Conservation (phyloP, 2,113 vertebrate genomes). For the Tychaedon coryphoeus region DNA sequence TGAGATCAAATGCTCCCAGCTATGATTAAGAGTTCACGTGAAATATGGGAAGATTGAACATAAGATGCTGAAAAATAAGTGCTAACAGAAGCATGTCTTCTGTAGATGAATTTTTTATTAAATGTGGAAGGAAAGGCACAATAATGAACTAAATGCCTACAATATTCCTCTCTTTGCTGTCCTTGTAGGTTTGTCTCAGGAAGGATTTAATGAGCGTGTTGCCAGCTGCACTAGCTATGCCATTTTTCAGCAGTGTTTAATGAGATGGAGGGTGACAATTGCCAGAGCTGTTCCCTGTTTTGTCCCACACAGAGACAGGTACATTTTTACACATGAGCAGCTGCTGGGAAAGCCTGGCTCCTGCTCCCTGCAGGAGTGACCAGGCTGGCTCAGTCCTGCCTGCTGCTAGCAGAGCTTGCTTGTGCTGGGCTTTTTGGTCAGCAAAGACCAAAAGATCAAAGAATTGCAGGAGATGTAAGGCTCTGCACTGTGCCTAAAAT, state of each 20-base stretch:
- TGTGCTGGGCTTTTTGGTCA: not conserved
- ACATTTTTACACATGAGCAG: not conserved
- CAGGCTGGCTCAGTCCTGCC: not conserved
- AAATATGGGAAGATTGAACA: not conserved
- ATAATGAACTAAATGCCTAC: not conserved
- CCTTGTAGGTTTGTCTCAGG: not conserved
- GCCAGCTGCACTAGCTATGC: not conserved
- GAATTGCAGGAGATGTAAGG: not conserved
- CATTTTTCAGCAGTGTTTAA: not conserved
- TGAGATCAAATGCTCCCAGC: not conserved
- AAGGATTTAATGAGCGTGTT: not conserved
- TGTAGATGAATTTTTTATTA: constrained; percentile 16
- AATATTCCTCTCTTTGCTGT: not conserved
- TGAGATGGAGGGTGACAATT: not conserved
- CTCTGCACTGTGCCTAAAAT: not conserved
- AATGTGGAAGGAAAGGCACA: not conserved
- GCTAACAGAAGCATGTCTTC: not conserved
- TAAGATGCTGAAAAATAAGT: not conserved
- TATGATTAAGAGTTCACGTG: not conserved
- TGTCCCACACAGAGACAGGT: not conserved
- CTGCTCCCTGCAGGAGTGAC: not conserved
- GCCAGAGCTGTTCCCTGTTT: not conserved
- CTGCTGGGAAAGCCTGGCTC: not conserved
- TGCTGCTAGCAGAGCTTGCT: not conserved
- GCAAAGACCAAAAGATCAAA: not conserved